Evolutionary conservation across 1,140 invertebrate species (phyloP).

Genomic region (Eufriesea mexicana): DNA sequence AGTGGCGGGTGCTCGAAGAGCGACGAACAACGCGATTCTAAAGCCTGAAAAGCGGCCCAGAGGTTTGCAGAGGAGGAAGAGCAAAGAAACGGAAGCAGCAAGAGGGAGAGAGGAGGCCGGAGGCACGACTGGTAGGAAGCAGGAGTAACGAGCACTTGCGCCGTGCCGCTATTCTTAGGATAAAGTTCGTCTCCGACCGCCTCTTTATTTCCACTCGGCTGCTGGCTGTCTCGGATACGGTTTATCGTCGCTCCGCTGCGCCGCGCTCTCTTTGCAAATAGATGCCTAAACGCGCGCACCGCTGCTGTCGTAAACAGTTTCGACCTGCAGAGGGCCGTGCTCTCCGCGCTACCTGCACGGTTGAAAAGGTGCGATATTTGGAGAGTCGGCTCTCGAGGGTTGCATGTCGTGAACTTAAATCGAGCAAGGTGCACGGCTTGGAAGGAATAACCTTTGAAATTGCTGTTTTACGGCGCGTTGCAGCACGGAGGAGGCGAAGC

Average conservation of each 20-base stretch:
- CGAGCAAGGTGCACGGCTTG: not conserved
- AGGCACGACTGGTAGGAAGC: constrained; percentile 14
- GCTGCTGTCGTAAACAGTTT: constrained; percentile 39
- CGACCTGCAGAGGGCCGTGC: not conserved
- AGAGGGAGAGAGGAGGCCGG: too few species aligned
- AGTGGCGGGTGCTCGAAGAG: not conserved
- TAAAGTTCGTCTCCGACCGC: constrained; percentile 43
- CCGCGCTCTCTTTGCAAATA: constrained; percentile 36
- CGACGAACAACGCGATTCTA: not conserved
- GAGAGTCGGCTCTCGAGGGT: not conserved
- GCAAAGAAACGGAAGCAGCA: not conserved
- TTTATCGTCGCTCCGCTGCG: constrained; percentile 31
- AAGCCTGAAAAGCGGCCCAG: not conserved
- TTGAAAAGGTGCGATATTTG: constrained; percentile 28
- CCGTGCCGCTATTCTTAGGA: constrained; percentile 28
- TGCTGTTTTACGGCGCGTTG: not conserved
- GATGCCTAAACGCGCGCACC: constrained; percentile 31
- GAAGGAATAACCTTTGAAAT: not conserved
- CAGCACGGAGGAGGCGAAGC: too few species aligned
- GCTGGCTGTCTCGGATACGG: constrained; percentile 35
- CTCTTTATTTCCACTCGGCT: constrained; percentile 52
- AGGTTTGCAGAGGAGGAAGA: not conserved
- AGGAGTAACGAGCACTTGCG: constrained; percentile 47
- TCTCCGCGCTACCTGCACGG: too few species aligned
- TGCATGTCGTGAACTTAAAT: not conserved